A percentile compares a stretch with the other conserved stretches of the same genome.
Conservation (phyloP, 2,888 invertebrate genomes). For the Caenorhabditis virilis region DNA sequence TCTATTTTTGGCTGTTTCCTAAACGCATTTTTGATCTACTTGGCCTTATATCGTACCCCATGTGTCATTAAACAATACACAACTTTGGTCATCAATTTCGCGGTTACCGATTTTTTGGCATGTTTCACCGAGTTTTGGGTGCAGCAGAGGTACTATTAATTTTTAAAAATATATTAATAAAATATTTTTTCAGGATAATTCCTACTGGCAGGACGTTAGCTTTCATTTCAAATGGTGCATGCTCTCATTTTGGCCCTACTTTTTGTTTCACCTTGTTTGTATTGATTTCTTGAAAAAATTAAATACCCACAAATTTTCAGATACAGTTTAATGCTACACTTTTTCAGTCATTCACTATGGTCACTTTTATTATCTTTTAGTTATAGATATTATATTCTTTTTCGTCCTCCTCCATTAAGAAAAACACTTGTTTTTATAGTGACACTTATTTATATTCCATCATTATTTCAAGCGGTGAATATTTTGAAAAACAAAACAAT, state of each 20-base stretch:
- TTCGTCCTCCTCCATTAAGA: slow-evolving; percentile 20
- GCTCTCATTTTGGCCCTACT: too few relatives aligned
- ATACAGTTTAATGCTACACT: slow-evolving; percentile 25
- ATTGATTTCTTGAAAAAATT: too few relatives aligned
- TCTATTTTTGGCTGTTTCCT: slow-evolving; percentile 9
- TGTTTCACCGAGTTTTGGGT: slow-evolving; percentile 22
- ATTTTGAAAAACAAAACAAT: too few relatives aligned
- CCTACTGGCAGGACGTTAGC: slow-evolving; percentile 2
- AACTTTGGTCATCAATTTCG: slow-evolving; percentile 19
- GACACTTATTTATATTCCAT: slow-evolving; percentile 21
- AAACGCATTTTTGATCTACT: slow-evolving; percentile 10
- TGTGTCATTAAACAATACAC: slow-evolving; percentile 9
- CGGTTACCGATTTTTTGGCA: slow-evolving; percentile 19
- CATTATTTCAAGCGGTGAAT: background rate
- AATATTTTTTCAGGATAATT: too few relatives aligned
- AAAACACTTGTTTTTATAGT: slow-evolving; percentile 14
- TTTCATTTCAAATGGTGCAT: slow-evolving; percentile 4
- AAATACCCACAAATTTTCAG: too few relatives aligned
- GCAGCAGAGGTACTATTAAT: too few relatives aligned
- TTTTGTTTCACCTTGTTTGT: too few relatives aligned
- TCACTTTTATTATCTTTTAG: slow-evolving; percentile 25
- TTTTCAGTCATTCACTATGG: slow-evolving; percentile 31
- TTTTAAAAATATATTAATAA: too few relatives aligned
- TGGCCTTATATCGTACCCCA: slow-evolving; percentile 13
- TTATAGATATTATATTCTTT: slow-evolving; percentile 37